These are phyloP conservation scores for Nemopilema nomurai DNA, from an alignment of 30 jellyfish, hydroid and myxozoan species.

Conservation along the genomic window DNA sequence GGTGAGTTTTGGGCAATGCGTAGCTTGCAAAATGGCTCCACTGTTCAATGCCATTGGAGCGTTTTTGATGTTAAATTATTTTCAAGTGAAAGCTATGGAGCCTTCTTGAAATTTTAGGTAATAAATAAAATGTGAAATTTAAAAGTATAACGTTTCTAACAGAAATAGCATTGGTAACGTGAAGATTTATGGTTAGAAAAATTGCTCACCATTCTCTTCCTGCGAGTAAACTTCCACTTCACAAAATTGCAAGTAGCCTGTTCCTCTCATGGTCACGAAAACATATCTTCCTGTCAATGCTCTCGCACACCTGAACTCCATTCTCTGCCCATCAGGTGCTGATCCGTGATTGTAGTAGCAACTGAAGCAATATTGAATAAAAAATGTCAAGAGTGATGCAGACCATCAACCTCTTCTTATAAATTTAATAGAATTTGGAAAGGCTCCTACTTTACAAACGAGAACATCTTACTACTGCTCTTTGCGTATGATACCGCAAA, in stretches of 20 bases:
- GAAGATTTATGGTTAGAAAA: background rate
- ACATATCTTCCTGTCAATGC: slow-evolving; percentile 1
- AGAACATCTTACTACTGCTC: too few relatives aligned
- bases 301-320: background rate
- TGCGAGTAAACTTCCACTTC: slow-evolving; percentile 16
- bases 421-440: background rate
- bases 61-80: too few relatives aligned
- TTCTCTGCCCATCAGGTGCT: slow-evolving; percentile 2
- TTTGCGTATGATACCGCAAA: too few relatives aligned
- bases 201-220: background rate
- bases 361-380: background rate
- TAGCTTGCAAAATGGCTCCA: too few relatives aligned
- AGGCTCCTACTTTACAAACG: too few relatives aligned
- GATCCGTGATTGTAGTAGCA: background rate
- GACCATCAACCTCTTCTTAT: background rate
- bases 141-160: background rate
- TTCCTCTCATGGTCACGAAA: background rate
- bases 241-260: background rate
- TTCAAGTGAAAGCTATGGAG: too few relatives aligned
- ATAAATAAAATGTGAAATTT: too few relatives aligned
- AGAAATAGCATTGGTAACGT: background rate
- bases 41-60: too few relatives aligned
- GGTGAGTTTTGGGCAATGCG: too few relatives aligned
- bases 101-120: too few relatives aligned
- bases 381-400: background rate